phyloP scores from a whole-genome alignment of 2,113 vertebrate species.

The Neodontobutis hainanensis region DNA sequence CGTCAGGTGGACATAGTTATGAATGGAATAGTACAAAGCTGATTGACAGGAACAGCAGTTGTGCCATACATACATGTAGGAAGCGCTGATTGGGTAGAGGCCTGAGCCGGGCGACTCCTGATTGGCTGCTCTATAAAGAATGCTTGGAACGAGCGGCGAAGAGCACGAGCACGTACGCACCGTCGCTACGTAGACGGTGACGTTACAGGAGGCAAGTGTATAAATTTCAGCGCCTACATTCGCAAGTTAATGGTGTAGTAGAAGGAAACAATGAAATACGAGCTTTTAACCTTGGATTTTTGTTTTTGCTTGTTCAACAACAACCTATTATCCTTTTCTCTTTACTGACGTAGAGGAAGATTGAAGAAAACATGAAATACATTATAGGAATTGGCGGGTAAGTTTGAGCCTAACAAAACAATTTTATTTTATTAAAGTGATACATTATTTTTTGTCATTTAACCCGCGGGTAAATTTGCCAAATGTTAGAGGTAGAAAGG shows the following conservation, averaged over 20 bases:
- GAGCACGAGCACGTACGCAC: constrained; percentile 10
- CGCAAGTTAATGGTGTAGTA: neutral
- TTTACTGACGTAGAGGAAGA: constrained; percentile 12
- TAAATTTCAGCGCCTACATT: neutral
- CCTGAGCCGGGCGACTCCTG: neutral
- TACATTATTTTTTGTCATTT: neutral
- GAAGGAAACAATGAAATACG: fast-evolving
- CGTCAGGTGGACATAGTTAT: constrained; percentile 7
- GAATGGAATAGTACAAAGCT: constrained; percentile 2
- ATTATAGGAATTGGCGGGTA: constrained; percentile 85
- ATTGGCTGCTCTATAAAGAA: constrained; percentile 35
- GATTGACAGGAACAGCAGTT: constrained; percentile 8
- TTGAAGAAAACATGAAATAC: constrained; percentile 73
- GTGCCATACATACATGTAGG: constrained; percentile 24
- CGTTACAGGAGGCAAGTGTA: constrained; percentile 4
- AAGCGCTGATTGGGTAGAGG: constrained; percentile 26
- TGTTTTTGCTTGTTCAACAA: neutral
- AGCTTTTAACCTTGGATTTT: neutral
- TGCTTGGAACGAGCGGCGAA: neutral
- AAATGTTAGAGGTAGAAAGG: neutral
- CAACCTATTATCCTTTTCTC: neutral
- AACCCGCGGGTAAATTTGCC: too few relatives aligned
- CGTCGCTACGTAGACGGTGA: constrained; percentile 10
- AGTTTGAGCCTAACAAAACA: constrained; percentile 16
- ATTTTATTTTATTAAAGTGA: fast-evolving